Percentiles rank a stretch among this genome's conserved stretches.
These are phyloP conservation scores for Bicyclus anynana DNA, from an alignment of 1,140 invertebrate genomes.

Conservation along the genomic window DNA sequence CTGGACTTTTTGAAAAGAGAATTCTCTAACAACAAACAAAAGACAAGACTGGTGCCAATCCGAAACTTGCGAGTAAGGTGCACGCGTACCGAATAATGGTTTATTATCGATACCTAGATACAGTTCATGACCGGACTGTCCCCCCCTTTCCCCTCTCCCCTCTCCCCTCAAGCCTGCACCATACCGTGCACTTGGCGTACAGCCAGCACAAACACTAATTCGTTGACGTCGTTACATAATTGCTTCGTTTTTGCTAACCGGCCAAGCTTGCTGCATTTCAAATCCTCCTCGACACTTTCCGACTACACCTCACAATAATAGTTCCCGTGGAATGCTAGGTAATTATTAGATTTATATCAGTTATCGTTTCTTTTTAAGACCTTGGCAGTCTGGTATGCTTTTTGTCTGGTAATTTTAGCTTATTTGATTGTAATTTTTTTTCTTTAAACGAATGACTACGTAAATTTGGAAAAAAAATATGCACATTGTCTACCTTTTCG, in stretches of 20 bases:
- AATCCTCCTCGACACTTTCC: slow-evolving; percentile 7
- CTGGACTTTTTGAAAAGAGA: too few species aligned
- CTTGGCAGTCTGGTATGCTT: not conserved
- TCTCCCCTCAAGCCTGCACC: slow-evolving; percentile 7
- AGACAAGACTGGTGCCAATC: too few species aligned
- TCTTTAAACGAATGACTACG: too few species aligned
- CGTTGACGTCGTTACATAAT: slow-evolving; percentile 66
- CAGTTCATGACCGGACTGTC: slow-evolving; percentile 16
- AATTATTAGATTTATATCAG: not conserved
- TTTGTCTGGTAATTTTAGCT: too few species aligned
- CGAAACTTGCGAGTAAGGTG: not conserved
- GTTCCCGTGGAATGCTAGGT: not conserved
- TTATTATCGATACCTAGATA: slow-evolving; percentile 27
- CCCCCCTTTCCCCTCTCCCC: slow-evolving; percentile 3
- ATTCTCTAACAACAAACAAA: too few species aligned
- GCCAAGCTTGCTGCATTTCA: slow-evolving; percentile 26
- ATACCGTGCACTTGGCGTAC: slow-evolving; percentile 45
- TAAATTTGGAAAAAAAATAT: too few species aligned
- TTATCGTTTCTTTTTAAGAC: not conserved
- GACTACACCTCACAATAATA: not conserved
- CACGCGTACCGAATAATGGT: slow-evolving; percentile 12
- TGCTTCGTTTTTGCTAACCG: slow-evolving; percentile 57
- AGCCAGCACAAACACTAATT: slow-evolving; percentile 65
- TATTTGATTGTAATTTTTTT: too few species aligned
- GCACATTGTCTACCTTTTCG: too few species aligned